A percentile compares a stretch with the other conserved stretches of the same genome.
Evolutionary conservation across 2,797 vertebrate species (phyloP).

Genomic region (Lemur catta): DNA sequence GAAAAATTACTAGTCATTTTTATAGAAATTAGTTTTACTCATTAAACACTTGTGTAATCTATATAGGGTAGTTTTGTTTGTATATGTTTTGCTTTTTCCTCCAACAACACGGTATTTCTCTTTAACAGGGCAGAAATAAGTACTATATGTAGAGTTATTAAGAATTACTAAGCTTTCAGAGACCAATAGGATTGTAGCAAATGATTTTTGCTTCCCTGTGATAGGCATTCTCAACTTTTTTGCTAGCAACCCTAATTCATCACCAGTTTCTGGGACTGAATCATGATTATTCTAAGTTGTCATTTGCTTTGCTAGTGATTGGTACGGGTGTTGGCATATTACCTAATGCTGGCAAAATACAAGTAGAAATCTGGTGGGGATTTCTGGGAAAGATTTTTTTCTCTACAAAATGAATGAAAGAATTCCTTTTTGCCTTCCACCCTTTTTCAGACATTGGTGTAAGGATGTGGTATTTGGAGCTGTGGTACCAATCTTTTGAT

Average conservation of each 20-base stretch:
- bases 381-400: not conserved
- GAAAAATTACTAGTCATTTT: not conserved
- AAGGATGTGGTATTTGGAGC: not conserved
- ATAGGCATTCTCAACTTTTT: not conserved
- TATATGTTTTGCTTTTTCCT: not conserved
- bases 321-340: not conserved
- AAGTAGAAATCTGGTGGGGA: not conserved
- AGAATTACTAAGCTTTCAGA: conserved; percentile 16
- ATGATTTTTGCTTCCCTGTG: not conserved
- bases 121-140: not conserved
- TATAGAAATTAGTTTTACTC: not conserved
- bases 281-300: not conserved
- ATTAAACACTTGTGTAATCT: not conserved
- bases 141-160: not conserved
- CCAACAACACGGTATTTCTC: not conserved
- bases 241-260: not conserved
- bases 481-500: not conserved
- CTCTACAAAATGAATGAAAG: not conserved
- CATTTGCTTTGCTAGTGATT: not conserved
- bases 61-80: not conserved
- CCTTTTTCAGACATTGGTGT: not conserved
- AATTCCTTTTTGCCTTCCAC: not conserved
- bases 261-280: not conserved
- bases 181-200: not conserved
- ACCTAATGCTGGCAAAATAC: not conserved